Percentiles rank a stretch among this genome's conserved stretches.
phyloP scores from a whole-genome alignment of 2,888 invertebrate genomes.

The Stenolophus ochropezus region DNA sequence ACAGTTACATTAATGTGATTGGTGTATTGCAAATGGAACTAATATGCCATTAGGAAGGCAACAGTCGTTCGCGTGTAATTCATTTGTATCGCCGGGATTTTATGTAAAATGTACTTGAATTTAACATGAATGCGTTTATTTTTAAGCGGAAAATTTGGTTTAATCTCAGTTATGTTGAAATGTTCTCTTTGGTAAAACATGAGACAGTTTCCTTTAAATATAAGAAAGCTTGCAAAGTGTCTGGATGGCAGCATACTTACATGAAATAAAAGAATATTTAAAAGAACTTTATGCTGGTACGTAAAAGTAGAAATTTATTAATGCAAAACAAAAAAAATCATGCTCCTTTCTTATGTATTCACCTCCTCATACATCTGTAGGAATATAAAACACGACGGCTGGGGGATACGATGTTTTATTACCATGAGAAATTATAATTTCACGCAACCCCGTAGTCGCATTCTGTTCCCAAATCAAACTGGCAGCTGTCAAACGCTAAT shows the following conservation, averaged over 20 bases:
- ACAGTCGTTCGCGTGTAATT: not conserved
- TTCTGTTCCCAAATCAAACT: not conserved
- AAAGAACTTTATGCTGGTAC: slow-evolving; percentile 42
- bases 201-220: slow-evolving; percentile 41
- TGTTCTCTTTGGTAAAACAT: slow-evolving; percentile 38
- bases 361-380: slow-evolving; percentile 3
- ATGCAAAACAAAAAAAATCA: slow-evolving; percentile 32
- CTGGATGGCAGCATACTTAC: slow-evolving; percentile 36
- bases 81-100: not conserved
- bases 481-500: slow-evolving; percentile 31
- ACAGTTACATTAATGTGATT: not conserved
- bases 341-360: slow-evolving; percentile 5
- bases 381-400: not conserved
- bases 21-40: not conserved
- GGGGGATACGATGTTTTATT: slow-evolving; percentile 4
- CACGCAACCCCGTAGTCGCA: not conserved
- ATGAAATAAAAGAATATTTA: slow-evolving; percentile 46
- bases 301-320: slow-evolving; percentile 41
- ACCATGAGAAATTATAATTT: slow-evolving; percentile 11
- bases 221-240: slow-evolving; percentile 35
- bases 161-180: slow-evolving; percentile 34
- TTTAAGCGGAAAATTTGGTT: slow-evolving; percentile 35
- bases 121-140: slow-evolving; percentile 14
- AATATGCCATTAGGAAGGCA: not conserved
- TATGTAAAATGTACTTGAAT: not conserved